phyloP scores from a whole-genome alignment of 2,113 vertebrate species.

The Sitta europaea region DNA sequence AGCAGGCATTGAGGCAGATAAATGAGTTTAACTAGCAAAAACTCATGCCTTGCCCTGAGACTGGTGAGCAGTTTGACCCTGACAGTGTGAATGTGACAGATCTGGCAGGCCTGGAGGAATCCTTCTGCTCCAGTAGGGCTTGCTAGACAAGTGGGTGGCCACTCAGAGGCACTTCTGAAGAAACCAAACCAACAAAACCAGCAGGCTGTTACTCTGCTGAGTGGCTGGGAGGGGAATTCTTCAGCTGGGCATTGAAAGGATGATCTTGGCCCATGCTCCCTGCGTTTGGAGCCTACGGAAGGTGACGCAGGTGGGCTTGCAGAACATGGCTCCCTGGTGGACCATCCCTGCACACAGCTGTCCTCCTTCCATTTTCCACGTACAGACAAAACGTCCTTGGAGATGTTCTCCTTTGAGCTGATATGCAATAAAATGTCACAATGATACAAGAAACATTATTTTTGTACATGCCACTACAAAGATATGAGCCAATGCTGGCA shows the following conservation, averaged over 20 bases:
- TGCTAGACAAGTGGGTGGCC: not conserved
- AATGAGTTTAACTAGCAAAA: not conserved
- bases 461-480: not conserved
- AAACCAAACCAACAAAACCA: not conserved
- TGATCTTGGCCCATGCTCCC: rapidly evolving
- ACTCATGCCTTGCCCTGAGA: not conserved
- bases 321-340: not conserved
- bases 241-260: not conserved
- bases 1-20: not conserved
- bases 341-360: not conserved
- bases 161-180: not conserved
- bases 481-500: not conserved
- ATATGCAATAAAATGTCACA: not conserved
- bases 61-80: not conserved
- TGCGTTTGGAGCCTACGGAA: rapidly evolving
- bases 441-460: not conserved
- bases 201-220: not conserved
- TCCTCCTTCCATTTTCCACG: not conserved
- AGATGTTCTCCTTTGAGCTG: not conserved
- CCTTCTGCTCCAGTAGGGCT: rapidly evolving
- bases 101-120: not conserved
- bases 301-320: rapidly evolving
- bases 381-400: not conserved
- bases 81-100: not conserved
- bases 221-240: not conserved